Evolutionary conservation across 2,888 invertebrate genomes (phyloP).

Genomic region (Prosopocoilus inquinatus): DNA sequence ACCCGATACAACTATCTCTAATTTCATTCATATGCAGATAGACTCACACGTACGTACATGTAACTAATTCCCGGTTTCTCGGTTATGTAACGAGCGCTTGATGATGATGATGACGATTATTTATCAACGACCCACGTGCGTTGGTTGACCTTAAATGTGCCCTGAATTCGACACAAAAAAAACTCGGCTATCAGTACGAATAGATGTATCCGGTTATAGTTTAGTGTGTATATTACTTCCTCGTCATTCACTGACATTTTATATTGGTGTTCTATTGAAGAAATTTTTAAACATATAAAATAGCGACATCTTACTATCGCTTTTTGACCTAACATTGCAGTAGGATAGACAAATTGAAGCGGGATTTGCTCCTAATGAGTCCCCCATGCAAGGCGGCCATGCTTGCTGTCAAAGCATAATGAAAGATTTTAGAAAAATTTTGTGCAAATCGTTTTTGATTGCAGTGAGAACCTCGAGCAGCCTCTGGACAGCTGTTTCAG

Average conservation of each 20-base stretch:
- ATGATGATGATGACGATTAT: slow-evolving; percentile 11
- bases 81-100: not conserved
- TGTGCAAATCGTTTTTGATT: too few species aligned
- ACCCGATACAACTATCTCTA: not conserved
- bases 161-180: slow-evolving; percentile 23
- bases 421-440: too few species aligned
- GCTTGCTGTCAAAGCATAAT: too few species aligned
- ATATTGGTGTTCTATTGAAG: not conserved
- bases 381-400: too few species aligned
- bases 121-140: slow-evolving; percentile 32
- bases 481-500: too few species aligned
- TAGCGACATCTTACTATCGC: too few species aligned
- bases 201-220: slow-evolving; percentile 1
- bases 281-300: not conserved
- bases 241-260: not conserved
- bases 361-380: too few species aligned
- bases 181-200: not conserved
- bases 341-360: too few species aligned
- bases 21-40: not conserved
- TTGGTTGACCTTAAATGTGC: slow-evolving; percentile 30
- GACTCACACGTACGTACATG: not conserved
- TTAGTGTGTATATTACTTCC: not conserved
- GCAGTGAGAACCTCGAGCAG: too few species aligned
- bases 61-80: not conserved
- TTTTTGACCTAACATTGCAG: too few species aligned